Percentiles rank a stretch among this genome's conserved stretches.
Evolutionary conservation across 2,888 invertebrate genomes (phyloP).

Genomic region (Caenorhabditis doughertyi): DNA sequence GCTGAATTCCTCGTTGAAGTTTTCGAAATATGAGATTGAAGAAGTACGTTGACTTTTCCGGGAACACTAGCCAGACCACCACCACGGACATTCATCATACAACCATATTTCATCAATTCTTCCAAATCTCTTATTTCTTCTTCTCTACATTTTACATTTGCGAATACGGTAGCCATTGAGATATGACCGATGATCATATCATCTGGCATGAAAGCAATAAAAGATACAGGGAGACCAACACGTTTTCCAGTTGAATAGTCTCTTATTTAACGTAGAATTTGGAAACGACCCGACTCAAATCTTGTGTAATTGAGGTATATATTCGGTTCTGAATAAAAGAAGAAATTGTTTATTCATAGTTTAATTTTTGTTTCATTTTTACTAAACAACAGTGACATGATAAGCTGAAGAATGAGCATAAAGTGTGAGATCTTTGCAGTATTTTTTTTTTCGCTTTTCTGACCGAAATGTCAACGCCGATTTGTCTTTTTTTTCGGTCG

Average conservation of each 20-base stretch:
- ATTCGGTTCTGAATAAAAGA: conserved; percentile 74
- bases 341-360: too few species aligned
- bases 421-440: too few species aligned
- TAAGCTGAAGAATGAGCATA: too few species aligned
- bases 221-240: conserved; percentile 60
- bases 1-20: conserved; percentile 91
- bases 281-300: conserved; percentile 96
- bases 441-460: too few species aligned
- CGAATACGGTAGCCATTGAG: conserved; percentile 94
- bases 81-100: conserved; percentile 89
- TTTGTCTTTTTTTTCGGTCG: too few species aligned
- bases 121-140: conserved; percentile 95
- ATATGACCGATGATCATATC: conserved; percentile 88
- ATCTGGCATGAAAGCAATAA: conserved; percentile 85
- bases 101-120: conserved; percentile 87
- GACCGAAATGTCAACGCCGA: too few species aligned
- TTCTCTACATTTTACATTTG: conserved; percentile 93
- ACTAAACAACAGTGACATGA: too few species aligned
- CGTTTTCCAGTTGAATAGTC: conserved; percentile 88
- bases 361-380: too few species aligned
- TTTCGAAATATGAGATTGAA: conserved; percentile 85
- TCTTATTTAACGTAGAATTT: conserved; percentile 98
- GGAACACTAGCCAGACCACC: conserved; percentile 93
- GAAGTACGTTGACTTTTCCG: conserved; percentile 94
- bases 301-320: conserved; percentile 84